Conservation (phyloP, 1,140 invertebrate species). For the Popillia japonica region DNA sequence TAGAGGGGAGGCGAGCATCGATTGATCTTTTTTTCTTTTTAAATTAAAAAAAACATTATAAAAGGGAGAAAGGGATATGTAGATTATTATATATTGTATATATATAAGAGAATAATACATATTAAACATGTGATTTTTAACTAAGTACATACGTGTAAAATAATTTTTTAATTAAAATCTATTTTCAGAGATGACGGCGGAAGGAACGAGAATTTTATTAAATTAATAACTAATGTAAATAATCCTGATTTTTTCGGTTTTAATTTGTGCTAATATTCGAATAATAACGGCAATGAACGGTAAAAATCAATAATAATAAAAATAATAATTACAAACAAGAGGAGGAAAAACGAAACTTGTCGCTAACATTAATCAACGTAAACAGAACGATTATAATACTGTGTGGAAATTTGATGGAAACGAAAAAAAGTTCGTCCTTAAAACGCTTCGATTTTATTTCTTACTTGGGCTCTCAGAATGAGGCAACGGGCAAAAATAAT, state of each 20-base stretch:
- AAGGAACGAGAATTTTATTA: neutral
- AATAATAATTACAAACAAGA: too few relatives aligned
- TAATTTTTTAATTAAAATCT: constrained; percentile 15
- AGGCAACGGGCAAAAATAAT: constrained; percentile 23
- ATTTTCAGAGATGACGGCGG: neutral
- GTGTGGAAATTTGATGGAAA: constrained; percentile 28
- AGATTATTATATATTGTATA: neutral
- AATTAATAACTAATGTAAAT: constrained; percentile 19
- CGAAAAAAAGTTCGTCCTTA: constrained; percentile 26
- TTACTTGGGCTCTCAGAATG: neutral
- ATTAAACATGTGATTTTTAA: constrained; percentile 25
- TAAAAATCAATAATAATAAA: too few relatives aligned
- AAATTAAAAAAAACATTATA: neutral
- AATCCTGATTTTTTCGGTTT: neutral
- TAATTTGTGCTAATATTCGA: constrained; percentile 11
- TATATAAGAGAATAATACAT: constrained; percentile 14
- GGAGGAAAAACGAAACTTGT: constrained; percentile 16
- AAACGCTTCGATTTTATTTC: constrained; percentile 12
- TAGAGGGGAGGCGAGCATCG: neutral
- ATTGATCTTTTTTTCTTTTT: neutral
- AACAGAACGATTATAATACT: neutral
- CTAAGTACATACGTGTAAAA: constrained; percentile 2
- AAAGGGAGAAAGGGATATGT: neutral
- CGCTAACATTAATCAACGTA: too few relatives aligned
- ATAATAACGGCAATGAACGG: too few relatives aligned